Evolutionary conservation across 53 echinoderm and acorn worm genomes (phyloP), one percentile per base, ranked within the genome.

Genomic region (Zoroaster sp.): DNA sequence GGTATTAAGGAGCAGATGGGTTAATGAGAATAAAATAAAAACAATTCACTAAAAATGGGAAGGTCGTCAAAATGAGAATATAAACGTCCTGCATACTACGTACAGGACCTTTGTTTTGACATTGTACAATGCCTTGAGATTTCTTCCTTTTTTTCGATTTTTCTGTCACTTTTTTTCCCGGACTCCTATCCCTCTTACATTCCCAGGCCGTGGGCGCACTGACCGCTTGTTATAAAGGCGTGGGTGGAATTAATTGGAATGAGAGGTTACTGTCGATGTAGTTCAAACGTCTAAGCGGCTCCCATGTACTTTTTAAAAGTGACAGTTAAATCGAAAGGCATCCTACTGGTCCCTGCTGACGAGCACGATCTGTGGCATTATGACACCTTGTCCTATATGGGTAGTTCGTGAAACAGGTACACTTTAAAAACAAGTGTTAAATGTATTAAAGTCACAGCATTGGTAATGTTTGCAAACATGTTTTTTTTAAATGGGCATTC

Each of bases 271-370:
- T 13, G 15, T 36, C 54, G 21, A 17, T 20, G n/a, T 12, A 59
- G n/a, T 54, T n/a, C 21, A 55, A 51, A 5, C 33, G 17, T 12
- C 35, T 35, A 15, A 15, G 14, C n/a, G 10, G 15, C 17, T 33
- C 14, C 8, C 17, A 63, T 12, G 12, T 1, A 33, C 63, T 59
- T 21, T 8, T 59, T 0, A 11, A 36, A 39, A 54, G 78, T 78
- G 78, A 78, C 78, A 78, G 78, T 15, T 4, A 78, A 78, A 78
- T 78, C 78, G 78, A 78, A 78, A 55, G 39, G 14, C 21, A 15
- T 59, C 63, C 55, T 21, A 25, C 63, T 10, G 25, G n/a, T n/a
- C n/a, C n/a, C n/a, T n/a, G n/a, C n/a, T n/a, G n/a, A n/a, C n/a
- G 41, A 13, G 39, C 73, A 68, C 38, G 55, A 21, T 40, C 78